These are phyloP conservation scores for Plestiodon gilberti DNA, from an alignment of 2,113 vertebrate genomes.

Conservation along the genomic window DNA sequence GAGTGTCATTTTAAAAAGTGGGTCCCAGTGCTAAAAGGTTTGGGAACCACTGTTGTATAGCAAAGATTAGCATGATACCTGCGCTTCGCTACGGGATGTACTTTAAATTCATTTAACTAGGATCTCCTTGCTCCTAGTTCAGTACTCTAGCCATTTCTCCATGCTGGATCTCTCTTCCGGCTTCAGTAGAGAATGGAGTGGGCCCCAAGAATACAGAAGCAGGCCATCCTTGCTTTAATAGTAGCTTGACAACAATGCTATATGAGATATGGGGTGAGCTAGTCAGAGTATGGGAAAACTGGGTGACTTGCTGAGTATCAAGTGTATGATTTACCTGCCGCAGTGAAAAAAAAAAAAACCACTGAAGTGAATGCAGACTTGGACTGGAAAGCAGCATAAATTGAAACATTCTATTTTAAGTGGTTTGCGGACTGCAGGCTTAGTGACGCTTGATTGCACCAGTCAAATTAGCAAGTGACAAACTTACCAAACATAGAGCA, in stretches of 20 bases:
- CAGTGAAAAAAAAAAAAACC: too few species aligned
- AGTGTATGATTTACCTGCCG: background rate
- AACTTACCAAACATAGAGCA: background rate
- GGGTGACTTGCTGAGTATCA: background rate
- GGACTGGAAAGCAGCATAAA: background rate
- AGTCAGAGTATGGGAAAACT: background rate
- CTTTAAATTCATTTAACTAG: too few species aligned
- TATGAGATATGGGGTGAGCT: background rate
- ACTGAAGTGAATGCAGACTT: background rate
- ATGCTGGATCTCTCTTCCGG: too few species aligned
- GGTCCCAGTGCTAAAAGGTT: too few species aligned
- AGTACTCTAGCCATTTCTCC: too few species aligned
- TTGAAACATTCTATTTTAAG: background rate
- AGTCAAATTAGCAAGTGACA: background rate
- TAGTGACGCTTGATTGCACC: slow-evolving; percentile 1
- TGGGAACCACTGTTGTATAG: too few species aligned
- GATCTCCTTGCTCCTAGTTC: too few species aligned
- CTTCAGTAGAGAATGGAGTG: background rate
- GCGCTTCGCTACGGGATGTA: too few species aligned
- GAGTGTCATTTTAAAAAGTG: too few species aligned
- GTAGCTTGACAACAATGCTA: background rate
- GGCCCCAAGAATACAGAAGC: background rate
- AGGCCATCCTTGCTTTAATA: background rate
- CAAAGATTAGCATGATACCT: too few species aligned
- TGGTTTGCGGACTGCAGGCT: background rate